Evolutionary conservation across 2,113 vertebrate genomes (phyloP), one percentile per base, ranked within the genome.

Genomic region (Aspiorhynchus laticeps): DNA sequence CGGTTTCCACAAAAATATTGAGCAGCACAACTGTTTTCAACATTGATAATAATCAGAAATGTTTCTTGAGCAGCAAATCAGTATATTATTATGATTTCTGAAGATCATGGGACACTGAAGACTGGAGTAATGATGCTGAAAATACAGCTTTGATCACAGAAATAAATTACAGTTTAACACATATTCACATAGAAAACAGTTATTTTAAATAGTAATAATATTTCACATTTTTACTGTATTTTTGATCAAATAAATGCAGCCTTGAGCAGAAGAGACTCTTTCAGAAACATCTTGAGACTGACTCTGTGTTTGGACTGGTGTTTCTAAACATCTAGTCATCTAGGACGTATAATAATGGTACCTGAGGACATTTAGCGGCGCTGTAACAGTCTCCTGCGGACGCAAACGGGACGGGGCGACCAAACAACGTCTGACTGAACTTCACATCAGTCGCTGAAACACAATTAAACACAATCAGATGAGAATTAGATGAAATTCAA

Each of bases 361-460:
- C 97, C 96, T 98, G 97, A 43, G 97, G 97, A 92, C 97, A 98
- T 91, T 94, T 96, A 90, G 96, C 95, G 83, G 97, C 96, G 73
- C 97, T 98, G 88, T 98, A 98, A 92, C 97, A 98, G 89, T 98
- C 97, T 87, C 97, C 97, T 24, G 97, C 97, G 77, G 96, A 96
- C 75, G 96, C 97, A 86, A 97, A 98, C 0, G 97, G 96, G 85
- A 98, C 95, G 3, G 97, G 91, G 74, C 92, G 96, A 53, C 97
- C 97, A 24, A 95, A 89, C 61, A 94, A 80, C 76, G 96, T 97
- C 86, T 95, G 95, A 91, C 96, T 96, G 93, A 96, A 98, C 86
- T 93, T 93, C 87, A 97, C 94, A 92, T 98, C 97, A 91, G 96
- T 97, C 91, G 95, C 97, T 98, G 93, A 31, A 81, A 81, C 24